Conservation (phyloP, 2,888 invertebrate genomes). For the Agonopterix alstromeriana region DNA sequence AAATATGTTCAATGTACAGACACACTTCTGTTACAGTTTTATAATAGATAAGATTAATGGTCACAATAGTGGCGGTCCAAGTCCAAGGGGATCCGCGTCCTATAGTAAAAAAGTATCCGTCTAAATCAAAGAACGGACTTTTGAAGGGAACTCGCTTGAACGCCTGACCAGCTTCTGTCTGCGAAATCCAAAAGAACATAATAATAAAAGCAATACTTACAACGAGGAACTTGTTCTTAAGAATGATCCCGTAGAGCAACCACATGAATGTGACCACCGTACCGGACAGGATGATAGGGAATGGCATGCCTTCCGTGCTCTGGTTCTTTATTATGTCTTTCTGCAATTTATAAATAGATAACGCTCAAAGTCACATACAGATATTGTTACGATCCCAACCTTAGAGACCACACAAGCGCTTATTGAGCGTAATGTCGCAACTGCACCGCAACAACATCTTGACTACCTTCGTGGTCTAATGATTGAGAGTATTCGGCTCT, state of each 20-base stretch:
- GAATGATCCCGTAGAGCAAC: conserved; percentile 87
- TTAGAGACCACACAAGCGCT: neutral
- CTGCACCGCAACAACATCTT: too few relatives aligned
- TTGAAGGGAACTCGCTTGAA: too few relatives aligned
- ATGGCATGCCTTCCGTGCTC: conserved; percentile 91
- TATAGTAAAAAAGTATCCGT: too few relatives aligned
- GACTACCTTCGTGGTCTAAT: too few relatives aligned
- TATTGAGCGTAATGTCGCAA: neutral
- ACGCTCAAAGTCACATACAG: neutral
- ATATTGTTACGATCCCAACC: neutral
- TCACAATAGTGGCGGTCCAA: too few relatives aligned
- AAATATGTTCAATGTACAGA: too few relatives aligned
- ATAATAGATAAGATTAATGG: too few relatives aligned
- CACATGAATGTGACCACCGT: conserved; percentile 86
- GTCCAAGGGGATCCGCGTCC: too few relatives aligned
- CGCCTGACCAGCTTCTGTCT: too few relatives aligned
- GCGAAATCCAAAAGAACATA: neutral
- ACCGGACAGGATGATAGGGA: conserved; percentile 90
- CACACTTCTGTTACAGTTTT: too few relatives aligned
- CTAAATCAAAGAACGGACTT: too few relatives aligned
- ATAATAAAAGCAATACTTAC: conserved; percentile 69
- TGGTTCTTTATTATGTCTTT: conserved; percentile 85
- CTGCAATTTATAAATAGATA: conserved; percentile 70
- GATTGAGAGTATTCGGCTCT: too few relatives aligned
- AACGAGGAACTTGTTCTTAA: conserved; percentile 85